Base-by-base conservation (phyloP, 2,888 invertebrate species). In the Polydrusus pterygomalis region DNA sequence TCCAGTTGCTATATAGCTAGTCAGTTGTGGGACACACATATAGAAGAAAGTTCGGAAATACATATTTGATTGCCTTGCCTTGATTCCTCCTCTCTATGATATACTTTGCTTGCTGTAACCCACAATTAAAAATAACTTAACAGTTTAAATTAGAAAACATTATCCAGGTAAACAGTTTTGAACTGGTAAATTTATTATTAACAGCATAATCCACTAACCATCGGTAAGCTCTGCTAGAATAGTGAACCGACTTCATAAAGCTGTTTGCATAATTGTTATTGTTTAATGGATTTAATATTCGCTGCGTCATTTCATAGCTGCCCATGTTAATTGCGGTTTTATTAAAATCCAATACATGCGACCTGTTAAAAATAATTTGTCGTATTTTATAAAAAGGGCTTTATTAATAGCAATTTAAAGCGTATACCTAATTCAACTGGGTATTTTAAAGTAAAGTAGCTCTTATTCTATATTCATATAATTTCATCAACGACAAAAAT, bases 221-320 rank as follows among this genome's bases (percentile, higher is more conserved):
- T 17, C 38, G 69, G 60, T 69, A 60, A 69, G 69, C 45, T 69
- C 25, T 51, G 58, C 58, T 58, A 69, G 60, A 58, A 60, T 47
- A 45, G 58, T 60, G 60, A 58, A 60, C 47, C 38, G n/a, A 60
- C 58, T 60, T 60, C 47, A 47, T 58, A 60, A 69, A 69, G 60
- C 69, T 69, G 60, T 58, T 69, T 69, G 69, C 69, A 58, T 69
- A 69, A 45, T 60, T 58, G 58, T 69, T 69, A 69, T 68, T 68
- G 68, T 68, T 68, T 68, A 56, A 68, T 68, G 56, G 38, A 68
- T 69, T 69, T 54, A 60, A 58, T 60, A 69, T 58, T 38, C 45
- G 60, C 58, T 60, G 69, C 54, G 60, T 47, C 60, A 60, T 69
- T 60, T 30, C 60, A 47, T n/a, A 1, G 11, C 38, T 17, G 17